Conservation (phyloP, 2,113 vertebrate species). For the Etheostoma spectabile region DNA sequence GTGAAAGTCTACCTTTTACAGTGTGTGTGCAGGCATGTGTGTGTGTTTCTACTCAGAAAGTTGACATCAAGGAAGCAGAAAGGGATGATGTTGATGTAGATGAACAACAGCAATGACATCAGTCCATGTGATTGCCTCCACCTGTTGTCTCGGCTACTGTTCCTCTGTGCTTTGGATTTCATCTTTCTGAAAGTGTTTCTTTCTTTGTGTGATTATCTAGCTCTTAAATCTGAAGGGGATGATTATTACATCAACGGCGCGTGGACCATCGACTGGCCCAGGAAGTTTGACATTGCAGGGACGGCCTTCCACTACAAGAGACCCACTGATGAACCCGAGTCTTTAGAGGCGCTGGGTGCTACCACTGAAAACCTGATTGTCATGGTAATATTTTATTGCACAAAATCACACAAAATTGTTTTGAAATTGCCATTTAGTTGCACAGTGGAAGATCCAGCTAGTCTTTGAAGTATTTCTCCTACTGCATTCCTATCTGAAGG, state of each 20-base stretch:
- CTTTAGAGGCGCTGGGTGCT: constrained; percentile 93
- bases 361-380: constrained; percentile 94
- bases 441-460: not conserved
- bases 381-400: constrained; percentile 87
- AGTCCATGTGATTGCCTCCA: constrained; percentile 53
- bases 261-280: constrained; percentile 99
- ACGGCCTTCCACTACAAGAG: constrained; percentile 98
- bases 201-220: constrained; percentile 72
- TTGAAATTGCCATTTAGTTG: no score
- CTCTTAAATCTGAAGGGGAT: constrained; percentile 94
- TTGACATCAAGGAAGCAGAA: constrained; percentile 47
- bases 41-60: constrained; percentile 42
- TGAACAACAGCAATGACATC: constrained; percentile 53
- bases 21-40: not conserved
- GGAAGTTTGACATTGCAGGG: constrained; percentile 96
- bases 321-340: constrained; percentile 93
- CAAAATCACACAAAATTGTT: no score
- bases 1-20: constrained; percentile 23
- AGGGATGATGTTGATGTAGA: constrained; percentile 36
- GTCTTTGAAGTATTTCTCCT: not conserved
- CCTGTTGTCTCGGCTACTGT: constrained; percentile 53
- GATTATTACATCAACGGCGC: constrained; percentile 99
- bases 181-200: constrained; percentile 29
- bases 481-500: no score
- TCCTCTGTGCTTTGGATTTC: constrained; percentile 42